Conservation (phyloP, 1,140 invertebrate species). For the Popillia japonica region DNA sequence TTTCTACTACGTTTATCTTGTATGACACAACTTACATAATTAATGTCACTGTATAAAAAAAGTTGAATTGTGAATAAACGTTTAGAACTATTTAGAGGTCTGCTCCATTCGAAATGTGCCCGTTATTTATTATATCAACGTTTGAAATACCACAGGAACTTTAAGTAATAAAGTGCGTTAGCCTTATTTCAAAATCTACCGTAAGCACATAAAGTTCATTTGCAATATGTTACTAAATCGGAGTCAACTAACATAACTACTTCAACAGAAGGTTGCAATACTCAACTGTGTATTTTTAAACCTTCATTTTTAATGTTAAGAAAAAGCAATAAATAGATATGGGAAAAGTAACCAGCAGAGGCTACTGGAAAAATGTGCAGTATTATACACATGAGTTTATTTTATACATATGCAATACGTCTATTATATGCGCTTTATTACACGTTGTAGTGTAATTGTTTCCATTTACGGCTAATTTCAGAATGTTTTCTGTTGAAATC, state of each 20-base stretch:
- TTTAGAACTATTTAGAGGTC: background rate
- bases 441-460: constrained; percentile 20
- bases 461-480: constrained; percentile 35
- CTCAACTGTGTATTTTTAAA: background rate
- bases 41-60: too few species aligned
- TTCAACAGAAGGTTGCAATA: background rate
- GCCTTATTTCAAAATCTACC: constrained; percentile 30
- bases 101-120: background rate
- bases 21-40: too few species aligned
- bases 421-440: constrained; percentile 16
- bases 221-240: constrained; percentile 1
- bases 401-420: background rate
- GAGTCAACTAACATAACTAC: background rate
- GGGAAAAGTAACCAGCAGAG: background rate
- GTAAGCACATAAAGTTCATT: constrained; percentile 22
- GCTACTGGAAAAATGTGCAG: background rate
- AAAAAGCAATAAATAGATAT: background rate
- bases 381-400: background rate
- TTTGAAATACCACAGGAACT: background rate
- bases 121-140: constrained; percentile 4
- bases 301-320: background rate
- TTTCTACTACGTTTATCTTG: too few species aligned
- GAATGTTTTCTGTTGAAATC: constrained; percentile 21
- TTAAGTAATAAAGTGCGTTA: background rate
- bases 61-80: background rate